These are phyloP conservation scores for Rhogogaster chlorosoma DNA, from an alignment of 2,888 invertebrate species.

Conservation along the genomic window DNA sequence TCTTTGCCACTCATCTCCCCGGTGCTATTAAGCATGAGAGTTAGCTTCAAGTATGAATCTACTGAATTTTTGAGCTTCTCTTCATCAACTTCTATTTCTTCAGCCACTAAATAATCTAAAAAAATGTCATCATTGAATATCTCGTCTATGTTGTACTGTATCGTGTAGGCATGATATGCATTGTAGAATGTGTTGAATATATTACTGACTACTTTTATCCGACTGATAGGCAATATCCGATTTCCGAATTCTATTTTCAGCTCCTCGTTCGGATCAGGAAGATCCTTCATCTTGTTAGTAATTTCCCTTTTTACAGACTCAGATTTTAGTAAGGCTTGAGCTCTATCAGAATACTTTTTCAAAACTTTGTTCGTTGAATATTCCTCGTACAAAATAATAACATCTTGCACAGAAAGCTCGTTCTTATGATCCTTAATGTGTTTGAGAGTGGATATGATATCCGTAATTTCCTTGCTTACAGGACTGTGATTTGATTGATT, in stretches of 20 bases:
- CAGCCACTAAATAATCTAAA: not conserved
- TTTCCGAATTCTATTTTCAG: not conserved
- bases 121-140: not conserved
- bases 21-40: not conserved
- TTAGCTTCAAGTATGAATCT: not conserved
- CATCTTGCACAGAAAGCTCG: not conserved
- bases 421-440: not conserved
- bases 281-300: too few species aligned
- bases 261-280: not conserved
- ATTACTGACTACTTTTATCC: not conserved
- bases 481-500: not conserved
- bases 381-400: not conserved
- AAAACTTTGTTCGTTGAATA: not conserved
- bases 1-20: not conserved
- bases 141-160: not conserved
- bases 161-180: not conserved
- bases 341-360: too few species aligned
- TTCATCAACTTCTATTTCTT: not conserved
- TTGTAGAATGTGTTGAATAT: not conserved
- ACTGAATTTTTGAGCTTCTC: not conserved
- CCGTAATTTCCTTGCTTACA: not conserved
- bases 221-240: not conserved
- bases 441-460: not conserved
- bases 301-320: too few species aligned
- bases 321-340: too few species aligned